phyloP scores from a whole-genome alignment of 2,797 vertebrate genomes.

The Sebastes hubbsi region DNA sequence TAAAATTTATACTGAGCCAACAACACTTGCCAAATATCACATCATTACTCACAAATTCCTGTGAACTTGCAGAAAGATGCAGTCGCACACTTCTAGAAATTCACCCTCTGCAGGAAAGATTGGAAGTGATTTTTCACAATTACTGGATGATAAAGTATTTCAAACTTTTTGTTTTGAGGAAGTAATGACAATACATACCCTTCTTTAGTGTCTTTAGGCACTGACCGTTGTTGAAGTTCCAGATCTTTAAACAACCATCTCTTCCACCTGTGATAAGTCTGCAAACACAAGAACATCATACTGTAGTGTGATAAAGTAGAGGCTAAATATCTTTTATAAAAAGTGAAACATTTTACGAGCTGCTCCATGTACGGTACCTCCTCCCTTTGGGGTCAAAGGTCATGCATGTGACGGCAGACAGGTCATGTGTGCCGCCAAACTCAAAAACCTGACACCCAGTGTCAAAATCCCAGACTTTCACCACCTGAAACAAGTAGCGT shows the following conservation, averaged over 20 bases:
- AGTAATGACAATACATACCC: slow-evolving; percentile 32
- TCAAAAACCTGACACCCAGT: slow-evolving; percentile 80
- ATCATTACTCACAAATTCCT: slow-evolving; percentile 80
- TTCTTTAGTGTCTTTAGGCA: slow-evolving; percentile 79
- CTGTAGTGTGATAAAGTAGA: not conserved
- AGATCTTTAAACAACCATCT: slow-evolving; percentile 81
- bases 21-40: slow-evolving; percentile 22
- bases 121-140: not conserved
- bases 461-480: slow-evolving; percentile 85
- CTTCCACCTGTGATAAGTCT: slow-evolving; percentile 83
- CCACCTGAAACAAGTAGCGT: slow-evolving; percentile 62
- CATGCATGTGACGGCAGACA: slow-evolving; percentile 80
- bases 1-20: not conserved
- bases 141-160: not conserved
- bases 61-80: slow-evolving; percentile 79
- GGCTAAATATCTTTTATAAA: not conserved
- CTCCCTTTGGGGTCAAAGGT: slow-evolving; percentile 80
- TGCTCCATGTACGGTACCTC: slow-evolving; percentile 61
- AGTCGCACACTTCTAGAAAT: slow-evolving; percentile 80
- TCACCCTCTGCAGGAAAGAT: slow-evolving; percentile 65
- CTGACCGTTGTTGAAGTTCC: slow-evolving; percentile 80
- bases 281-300: slow-evolving; percentile 6
- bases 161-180: not conserved
- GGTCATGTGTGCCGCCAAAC: slow-evolving; percentile 71
- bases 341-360: not conserved